Evolutionary conservation across 2,888 invertebrate species (phyloP).

Genomic region (Carabus problematicus): DNA sequence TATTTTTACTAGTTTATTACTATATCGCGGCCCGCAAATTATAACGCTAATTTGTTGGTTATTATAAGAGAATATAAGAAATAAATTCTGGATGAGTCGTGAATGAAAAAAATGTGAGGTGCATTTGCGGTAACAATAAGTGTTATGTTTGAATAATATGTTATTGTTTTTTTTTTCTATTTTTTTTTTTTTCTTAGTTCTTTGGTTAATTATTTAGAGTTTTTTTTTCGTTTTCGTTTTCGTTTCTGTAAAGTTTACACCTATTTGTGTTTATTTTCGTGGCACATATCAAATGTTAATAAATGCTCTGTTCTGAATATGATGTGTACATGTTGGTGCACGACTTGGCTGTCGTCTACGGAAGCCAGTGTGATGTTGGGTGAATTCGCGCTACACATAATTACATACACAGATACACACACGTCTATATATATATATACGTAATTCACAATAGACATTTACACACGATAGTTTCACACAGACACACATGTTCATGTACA

Average conservation of each 20-base stretch:
- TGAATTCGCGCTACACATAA: constrained; percentile 8
- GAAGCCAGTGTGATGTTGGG: constrained; percentile 28
- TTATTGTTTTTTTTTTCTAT: constrained; percentile 42
- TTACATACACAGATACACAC: constrained; percentile 12
- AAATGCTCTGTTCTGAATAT: constrained; percentile 35
- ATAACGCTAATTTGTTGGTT: constrained; percentile 41
- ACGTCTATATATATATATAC: constrained; percentile 16
- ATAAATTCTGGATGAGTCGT: constrained; percentile 40
- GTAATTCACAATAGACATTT: constrained; percentile 10
- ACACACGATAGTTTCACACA: too few relatives aligned
- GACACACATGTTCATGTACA: too few relatives aligned
- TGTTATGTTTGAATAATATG: constrained; percentile 53
- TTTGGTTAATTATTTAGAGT: constrained; percentile 48
- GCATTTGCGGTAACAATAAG: constrained; percentile 56
- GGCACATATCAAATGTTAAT: constrained; percentile 40
- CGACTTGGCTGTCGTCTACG: constrained; percentile 28
- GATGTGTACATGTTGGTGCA: constrained; percentile 39
- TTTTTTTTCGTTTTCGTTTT: too few relatives aligned
- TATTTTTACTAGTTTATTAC: constrained; percentile 59
- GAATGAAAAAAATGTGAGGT: constrained; percentile 53
- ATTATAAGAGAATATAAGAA: constrained; percentile 37
- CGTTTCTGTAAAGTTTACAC: constrained; percentile 48
- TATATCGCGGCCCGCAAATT: constrained; percentile 48
- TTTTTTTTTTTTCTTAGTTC: constrained; percentile 47
- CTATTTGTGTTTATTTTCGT: constrained; percentile 38